Evolutionary conservation across 2,113 vertebrate genomes (phyloP), one percentile per base, ranked within the genome.

Genomic region (Galemys pyrenaicus): DNA sequence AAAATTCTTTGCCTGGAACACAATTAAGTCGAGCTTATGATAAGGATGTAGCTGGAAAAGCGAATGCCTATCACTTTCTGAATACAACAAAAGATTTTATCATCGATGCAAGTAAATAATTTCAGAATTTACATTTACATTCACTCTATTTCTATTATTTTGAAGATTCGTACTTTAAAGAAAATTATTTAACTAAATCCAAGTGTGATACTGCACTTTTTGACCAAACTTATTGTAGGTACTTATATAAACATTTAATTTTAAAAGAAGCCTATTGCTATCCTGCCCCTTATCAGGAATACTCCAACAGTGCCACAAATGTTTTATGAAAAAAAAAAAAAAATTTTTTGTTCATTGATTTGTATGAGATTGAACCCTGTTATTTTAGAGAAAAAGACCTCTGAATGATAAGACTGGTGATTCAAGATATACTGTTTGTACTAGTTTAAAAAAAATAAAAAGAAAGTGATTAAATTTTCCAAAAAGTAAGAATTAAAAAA

Each of bases 1-100:
- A 97, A 77, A 97, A 92, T 35, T 94, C 88, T 73, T 58, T 51
- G 67, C 17, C 94, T 92, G 82, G 88, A 64, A 90, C 89, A 94
- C 93, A 96, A 16, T 16, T 96, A 91, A 94, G 92, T 60, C 9
- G 16, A 95, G 94, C 28, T 94, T 97, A 91, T 73, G 94, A 97
- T 96, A 86, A 75, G 87, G 46, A 96, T 46, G 86, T 86, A 95
- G 70, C 82, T 87, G 94, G 94, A 91, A 97, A 83, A 94, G 74
- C 94, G 89, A 81, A 80, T 64, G 74, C 56, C 83, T 96, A 96
- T n/a, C 2, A 0, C 46, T 96, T 84, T 89, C 12, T 74, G 94
- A 97, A 94, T 73, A 86, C 51, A 37, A 78, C 81, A 7, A 39
- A 97, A 54, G 67, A 98, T 95, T 98, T 98, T 89, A 85, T 70